Percentiles rank a stretch among this genome's conserved stretches.
These are phyloP conservation scores for Tragelaphus scriptus DNA, from an alignment of 2,113 vertebrate species.

Conservation along the genomic window DNA sequence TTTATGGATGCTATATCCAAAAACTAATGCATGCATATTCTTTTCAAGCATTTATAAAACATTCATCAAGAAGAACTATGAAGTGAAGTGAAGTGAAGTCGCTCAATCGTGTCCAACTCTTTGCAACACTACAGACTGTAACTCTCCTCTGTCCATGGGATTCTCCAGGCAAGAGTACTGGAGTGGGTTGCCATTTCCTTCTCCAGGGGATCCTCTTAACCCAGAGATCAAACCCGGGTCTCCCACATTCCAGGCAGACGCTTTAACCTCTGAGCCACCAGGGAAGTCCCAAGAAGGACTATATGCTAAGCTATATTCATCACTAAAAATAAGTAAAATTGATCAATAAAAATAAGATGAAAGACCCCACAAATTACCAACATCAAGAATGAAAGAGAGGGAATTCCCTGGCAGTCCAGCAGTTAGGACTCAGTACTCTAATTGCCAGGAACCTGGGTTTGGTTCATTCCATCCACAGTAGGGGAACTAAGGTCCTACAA, in stretches of 20 bases:
- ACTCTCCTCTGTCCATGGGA: too few species aligned
- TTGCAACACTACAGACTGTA: too few species aligned
- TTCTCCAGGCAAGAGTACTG: too few species aligned
- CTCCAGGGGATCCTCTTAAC: too few species aligned
- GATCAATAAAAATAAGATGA: background rate
- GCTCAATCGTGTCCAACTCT: too few species aligned
- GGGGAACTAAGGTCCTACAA: background rate
- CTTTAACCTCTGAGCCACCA: too few species aligned
- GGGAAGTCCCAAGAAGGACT: background rate
- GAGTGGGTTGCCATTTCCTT: too few species aligned
- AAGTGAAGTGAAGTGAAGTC: too few species aligned
- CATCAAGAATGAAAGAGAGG: background rate
- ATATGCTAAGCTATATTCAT: background rate
- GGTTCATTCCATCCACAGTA: background rate
- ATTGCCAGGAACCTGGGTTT: background rate
- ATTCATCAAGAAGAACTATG: background rate
- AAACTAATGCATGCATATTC: background rate
- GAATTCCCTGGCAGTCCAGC: background rate
- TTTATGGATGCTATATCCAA: background rate
- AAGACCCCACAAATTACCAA: background rate
- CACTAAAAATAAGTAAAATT: background rate
- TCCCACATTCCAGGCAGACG: too few species aligned
- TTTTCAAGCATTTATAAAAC: background rate
- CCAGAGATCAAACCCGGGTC: too few species aligned
- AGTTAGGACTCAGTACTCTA: background rate